Conservation (phyloP, 2,113 vertebrate species). For the Labeo rohita region DNA sequence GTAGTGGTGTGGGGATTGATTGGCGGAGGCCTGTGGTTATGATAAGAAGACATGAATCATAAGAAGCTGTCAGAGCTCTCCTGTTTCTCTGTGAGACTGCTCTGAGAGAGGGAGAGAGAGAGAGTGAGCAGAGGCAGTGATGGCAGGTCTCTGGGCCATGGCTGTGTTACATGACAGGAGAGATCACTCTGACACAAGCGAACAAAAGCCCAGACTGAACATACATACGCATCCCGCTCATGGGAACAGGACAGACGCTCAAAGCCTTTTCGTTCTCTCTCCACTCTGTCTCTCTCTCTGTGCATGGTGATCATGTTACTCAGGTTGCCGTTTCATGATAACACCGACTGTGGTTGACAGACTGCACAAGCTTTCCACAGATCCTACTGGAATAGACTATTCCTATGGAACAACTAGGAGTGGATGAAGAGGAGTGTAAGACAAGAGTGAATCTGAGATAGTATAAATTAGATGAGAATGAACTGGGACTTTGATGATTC, state of each 20-base stretch:
- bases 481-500: neutral
- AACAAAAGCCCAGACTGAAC: slow-evolving; percentile 50
- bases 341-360: slow-evolving; percentile 31
- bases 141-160: slow-evolving; percentile 53
- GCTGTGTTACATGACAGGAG: slow-evolving; percentile 54
- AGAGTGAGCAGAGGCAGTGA: neutral
- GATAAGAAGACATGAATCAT: slow-evolving; percentile 42
- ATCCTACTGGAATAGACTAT: slow-evolving; percentile 29
- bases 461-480: slow-evolving; percentile 13
- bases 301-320: slow-evolving; percentile 40
- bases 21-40: slow-evolving; percentile 29
- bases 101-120: slow-evolving; percentile 28
- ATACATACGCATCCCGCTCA: slow-evolving; percentile 47
- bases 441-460: slow-evolving; percentile 20
- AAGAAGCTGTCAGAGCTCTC: slow-evolving; percentile 23
- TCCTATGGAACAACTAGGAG: neutral
- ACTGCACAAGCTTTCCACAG: slow-evolving; percentile 5
- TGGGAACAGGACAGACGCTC: slow-evolving; percentile 44
- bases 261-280: slow-evolving; percentile 28
- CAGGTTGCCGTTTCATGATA: slow-evolving; percentile 41
- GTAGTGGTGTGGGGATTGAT: slow-evolving; percentile 28
- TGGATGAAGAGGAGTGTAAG: slow-evolving; percentile 10
- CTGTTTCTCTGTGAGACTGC: slow-evolving; percentile 21
- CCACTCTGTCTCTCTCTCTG: slow-evolving; percentile 33
- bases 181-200: slow-evolving; percentile 50